These are phyloP conservation scores for Boulengeromyrus knoepffleri DNA, from an alignment of 2,113 vertebrate genomes.

Conservation along the genomic window DNA sequence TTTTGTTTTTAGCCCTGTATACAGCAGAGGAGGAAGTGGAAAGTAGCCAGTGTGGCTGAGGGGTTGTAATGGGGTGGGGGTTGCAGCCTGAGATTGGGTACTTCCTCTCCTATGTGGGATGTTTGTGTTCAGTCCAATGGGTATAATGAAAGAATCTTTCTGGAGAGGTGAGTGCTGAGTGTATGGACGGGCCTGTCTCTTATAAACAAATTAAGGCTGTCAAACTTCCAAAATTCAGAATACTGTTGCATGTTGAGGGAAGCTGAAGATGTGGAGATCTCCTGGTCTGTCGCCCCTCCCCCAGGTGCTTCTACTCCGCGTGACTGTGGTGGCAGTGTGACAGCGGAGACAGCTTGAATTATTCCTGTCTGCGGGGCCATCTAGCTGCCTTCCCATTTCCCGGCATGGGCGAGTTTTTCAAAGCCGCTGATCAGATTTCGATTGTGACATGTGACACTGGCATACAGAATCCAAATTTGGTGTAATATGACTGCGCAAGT, in stretches of 20 bases:
- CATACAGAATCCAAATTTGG: background rate
- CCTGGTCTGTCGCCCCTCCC: constrained; percentile 54
- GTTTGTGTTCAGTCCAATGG: background rate
- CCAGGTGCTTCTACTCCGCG: constrained; percentile 14
- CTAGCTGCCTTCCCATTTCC: constrained; percentile 28
- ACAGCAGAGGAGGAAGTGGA: background rate
- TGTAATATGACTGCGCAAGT: background rate
- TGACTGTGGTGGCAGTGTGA: constrained; percentile 43
- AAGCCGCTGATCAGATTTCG: background rate
- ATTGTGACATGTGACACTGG: background rate
- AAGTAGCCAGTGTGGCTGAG: background rate
- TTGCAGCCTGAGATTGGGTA: background rate
- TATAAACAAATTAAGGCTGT: constrained; percentile 68
- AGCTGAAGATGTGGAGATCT: constrained; percentile 53
- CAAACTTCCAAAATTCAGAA: constrained; percentile 65
- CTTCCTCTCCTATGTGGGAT: background rate
- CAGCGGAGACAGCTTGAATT: constrained; percentile 61
- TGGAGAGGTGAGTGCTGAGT: background rate
- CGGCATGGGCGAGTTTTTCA: constrained; percentile 28
- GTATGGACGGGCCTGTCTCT: constrained; percentile 30
- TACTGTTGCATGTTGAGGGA: constrained; percentile 68
- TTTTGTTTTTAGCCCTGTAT: background rate
- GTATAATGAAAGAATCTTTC: background rate
- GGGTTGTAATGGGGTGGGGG: background rate
- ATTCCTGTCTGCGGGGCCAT: constrained; percentile 55